Base-by-base conservation (phyloP, 2,113 vertebrate genomes). In the Grallaria varia region DNA sequence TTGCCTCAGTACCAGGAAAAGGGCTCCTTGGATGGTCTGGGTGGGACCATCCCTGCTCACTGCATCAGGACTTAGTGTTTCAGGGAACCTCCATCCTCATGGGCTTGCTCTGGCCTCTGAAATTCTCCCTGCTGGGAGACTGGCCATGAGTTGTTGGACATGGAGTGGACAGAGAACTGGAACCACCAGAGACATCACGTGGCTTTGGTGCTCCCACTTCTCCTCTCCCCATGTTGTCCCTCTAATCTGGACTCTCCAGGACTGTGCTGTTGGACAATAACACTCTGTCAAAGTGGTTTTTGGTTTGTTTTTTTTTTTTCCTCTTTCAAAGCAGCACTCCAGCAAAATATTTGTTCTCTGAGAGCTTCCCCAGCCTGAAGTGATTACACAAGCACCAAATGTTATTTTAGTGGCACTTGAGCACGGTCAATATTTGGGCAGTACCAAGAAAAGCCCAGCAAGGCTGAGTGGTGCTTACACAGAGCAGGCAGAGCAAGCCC, bases 381-480 rank as follows among this genome's bases (percentile, higher is more conserved):
- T 69, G 94, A 53, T 7, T 81, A 74, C 86, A 90, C 28, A 37
- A 63, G 93, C 74, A 42, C 35, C 37, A 33, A 24, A 3, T 47
- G 79, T 89, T 85, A 21, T 92, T 93, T 79, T 10, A 84, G 90
- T 17, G 45, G 89, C 78, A 31, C 89, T 82, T 56, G 82, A 75
- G 76, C 80, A 83, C 50, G 35, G 94, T 76, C 96, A 93, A 20
- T 87, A 63, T 96, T 96, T 95, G 95, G 89, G 90, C 64, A 89
- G 85, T 12, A 28, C 39, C 24, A 14, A 31, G 82, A 30, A 19
- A 7, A 27, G 2, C 16, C 13, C 59, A 62, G 69, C 79, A 75
- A 75, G 69, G 59, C 84, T 53, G 24, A 81, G 71, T 1, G 15
- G 33, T 44, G 86, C 78, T 68, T 2, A 10, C 35, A 18, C 14